phyloP scores from a whole-genome alignment of 2,797 vertebrate genomes.

The Menidia menidia region DNA sequence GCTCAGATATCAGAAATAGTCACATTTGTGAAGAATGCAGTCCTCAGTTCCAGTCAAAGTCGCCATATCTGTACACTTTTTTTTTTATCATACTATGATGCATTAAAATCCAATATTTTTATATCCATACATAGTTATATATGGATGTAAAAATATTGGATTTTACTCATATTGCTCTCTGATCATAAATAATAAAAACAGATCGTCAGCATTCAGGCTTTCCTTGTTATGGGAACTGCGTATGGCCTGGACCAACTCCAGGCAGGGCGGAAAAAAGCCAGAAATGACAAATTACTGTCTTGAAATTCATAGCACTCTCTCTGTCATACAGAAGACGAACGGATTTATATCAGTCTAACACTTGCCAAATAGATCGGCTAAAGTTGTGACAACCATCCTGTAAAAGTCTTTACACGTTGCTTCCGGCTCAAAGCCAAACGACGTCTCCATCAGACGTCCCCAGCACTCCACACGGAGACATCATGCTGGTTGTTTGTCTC shows the following conservation, averaged over 20 bases:
- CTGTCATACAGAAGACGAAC: too few species aligned
- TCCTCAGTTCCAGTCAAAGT: constrained; percentile 31
- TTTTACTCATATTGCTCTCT: constrained; percentile 66
- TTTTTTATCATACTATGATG: constrained; percentile 47
- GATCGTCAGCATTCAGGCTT: constrained; percentile 54
- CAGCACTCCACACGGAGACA: background rate
- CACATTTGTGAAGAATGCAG: background rate
- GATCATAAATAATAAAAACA: constrained; percentile 55
- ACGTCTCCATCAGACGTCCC: too few species aligned
- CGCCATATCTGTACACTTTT: constrained; percentile 31
- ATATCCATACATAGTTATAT: constrained; percentile 11
- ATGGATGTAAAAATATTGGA: constrained; percentile 60
- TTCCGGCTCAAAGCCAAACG: too few species aligned
- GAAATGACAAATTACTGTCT: constrained; percentile 4
- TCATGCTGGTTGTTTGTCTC: constrained; percentile 19
- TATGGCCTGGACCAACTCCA: constrained; percentile 42
- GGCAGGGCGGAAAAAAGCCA: background rate
- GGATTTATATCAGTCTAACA: too few species aligned
- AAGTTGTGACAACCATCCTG: too few species aligned
- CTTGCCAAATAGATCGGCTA: too few species aligned
- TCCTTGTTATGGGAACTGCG: constrained; percentile 55
- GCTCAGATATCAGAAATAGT: constrained; percentile 19
- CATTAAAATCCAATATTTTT: constrained; percentile 35
- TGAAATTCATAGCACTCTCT: background rate
- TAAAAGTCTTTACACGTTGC: too few species aligned